Evolutionary conservation across 2,888 invertebrate species (phyloP).

Genomic region (Atherix ibis): DNA sequence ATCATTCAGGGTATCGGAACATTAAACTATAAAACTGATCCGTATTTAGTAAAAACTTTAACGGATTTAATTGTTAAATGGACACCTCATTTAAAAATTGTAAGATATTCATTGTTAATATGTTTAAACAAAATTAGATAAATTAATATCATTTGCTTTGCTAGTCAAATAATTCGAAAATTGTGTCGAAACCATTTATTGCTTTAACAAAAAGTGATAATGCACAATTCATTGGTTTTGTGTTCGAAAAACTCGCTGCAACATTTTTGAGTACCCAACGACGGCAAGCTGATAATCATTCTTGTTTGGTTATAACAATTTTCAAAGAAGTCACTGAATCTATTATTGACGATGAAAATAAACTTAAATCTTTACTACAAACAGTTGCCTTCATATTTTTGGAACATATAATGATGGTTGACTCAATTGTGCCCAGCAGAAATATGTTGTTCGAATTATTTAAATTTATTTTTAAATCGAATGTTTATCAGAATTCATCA

Average conservation of each 20-base stretch:
- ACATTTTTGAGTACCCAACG: conserved; percentile 26
- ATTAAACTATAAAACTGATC: conserved; percentile 33
- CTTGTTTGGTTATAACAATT: conserved; percentile 24
- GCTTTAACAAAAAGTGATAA: conserved; percentile 21
- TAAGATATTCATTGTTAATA: conserved; percentile 5
- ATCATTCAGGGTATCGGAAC: conserved; percentile 36
- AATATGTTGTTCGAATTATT: conserved; percentile 20
- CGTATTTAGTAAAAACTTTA: conserved; percentile 34
- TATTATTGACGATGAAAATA: conserved; percentile 9
- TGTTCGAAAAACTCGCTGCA: conserved; percentile 23
- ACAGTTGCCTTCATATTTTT: conserved; percentile 20
- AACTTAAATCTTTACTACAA: conserved; percentile 20
- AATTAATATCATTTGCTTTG: conserved; percentile 2
- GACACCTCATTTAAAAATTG: conserved; percentile 29
- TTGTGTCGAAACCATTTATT: conserved; percentile 26
- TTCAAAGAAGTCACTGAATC: conserved; percentile 23
- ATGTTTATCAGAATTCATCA: conserved; percentile 15
- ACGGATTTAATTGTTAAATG: conserved; percentile 34
- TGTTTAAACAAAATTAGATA: background rate
- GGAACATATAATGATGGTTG: conserved; percentile 31
- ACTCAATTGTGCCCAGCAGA: conserved; percentile 26
- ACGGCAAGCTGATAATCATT: conserved; percentile 23
- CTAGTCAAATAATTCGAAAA: conserved; percentile 20
- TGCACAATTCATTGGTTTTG: conserved; percentile 19
- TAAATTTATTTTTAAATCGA: conserved; percentile 15